Evolutionary conservation across 2,888 invertebrate genomes (phyloP), one percentile per base, ranked within the genome.

Genomic region (Ennomos erosarius): DNA sequence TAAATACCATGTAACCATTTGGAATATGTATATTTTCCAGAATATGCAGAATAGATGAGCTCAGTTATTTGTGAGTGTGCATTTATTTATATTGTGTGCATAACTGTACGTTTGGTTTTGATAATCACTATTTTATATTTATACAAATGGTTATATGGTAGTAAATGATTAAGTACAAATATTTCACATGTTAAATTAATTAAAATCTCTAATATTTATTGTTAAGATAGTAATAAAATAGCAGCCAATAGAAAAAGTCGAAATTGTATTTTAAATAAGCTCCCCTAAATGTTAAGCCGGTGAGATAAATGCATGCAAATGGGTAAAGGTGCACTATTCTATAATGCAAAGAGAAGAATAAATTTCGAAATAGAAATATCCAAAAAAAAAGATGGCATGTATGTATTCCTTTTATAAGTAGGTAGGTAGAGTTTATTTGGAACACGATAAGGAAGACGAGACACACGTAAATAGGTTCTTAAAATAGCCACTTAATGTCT

Each of bases 281-380:
- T 78, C 81, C 73, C 82, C 80, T 83, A 81, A 81, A 83, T 81
- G 78, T 87, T 75, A 78, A 88, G 87, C 87, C 76, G 68, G 83
- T 84, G 81, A 82, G 78, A 82, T 82, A 84, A 85, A 87, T 88
- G 87, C 86, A 85, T 84, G 82, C 86, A 84, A 82, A 87, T 82
- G 83, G 84, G 78, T 84, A 82, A 86, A 87, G 75, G 89, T 90
- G 89, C 87, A 78, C 73, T 81, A 82, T 77, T 81, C 85, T 84
- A 82, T 84, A 84, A 77, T 78, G 73, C 72, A 75, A 82, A 85
- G 85, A 86, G 84, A 83, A 72, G 79, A 76, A 75, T 70, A 75
- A 70, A 71, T 76, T 78, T 79, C 70, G 70, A 79, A 78, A 67
- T 73, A 74, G 68, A 57, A 42, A 49, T 49, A 59, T 59, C 46